Base-by-base conservation (phyloP, 2,113 vertebrate genomes). In the Thomomys bottae region DNA sequence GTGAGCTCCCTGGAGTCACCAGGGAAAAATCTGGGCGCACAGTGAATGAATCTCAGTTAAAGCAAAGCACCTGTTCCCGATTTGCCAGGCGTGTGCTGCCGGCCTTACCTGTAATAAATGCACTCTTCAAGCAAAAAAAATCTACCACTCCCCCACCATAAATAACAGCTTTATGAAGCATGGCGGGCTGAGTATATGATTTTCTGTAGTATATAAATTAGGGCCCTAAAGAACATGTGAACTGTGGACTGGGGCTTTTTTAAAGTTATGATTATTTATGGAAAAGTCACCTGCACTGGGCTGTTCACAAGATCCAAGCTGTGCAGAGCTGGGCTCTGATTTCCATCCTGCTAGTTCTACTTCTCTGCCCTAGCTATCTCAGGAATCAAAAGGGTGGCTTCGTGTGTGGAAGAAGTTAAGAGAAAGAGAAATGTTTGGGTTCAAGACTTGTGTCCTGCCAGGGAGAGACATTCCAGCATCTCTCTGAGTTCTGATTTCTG, bases 141-240 rank as follows among this genome's bases (percentile, higher is more conserved):
- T 94, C 89, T 67, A 26, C 66, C 45, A 72, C 72, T 89, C 92
- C 73, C 59, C 72, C 5, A 14, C 94, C 91, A 96, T 98, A 97
- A 98, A 98, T 98, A 98, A 97, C n/a, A n/a, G 89, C 18, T 30
- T 92, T 95, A 94, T 93, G 97, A 97, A 91, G 93, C 94, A 92
- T 93, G 97, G 81, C 93, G 45, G 71, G 81, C 90, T 34, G 95
- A 96, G 97, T 94, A 45, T 90, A 97, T 97, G 93, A 96, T 97
- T 97, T 97, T 97, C 91, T 94, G 87, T 76, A 96, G 96, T 95
- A 86, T 96, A 98, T 98, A 98, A 98, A 98, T 98, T 97, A 94
- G 93, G 91, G 90, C 75, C 92, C 96, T 32, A 95, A 97, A 96
- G 75, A 97, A 93, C 91, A 90, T 63, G 80, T n/a, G 76, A 76